Base-by-base conservation (phyloP, 2,797 vertebrate genomes). In the Taeniopygia guttata region DNA sequence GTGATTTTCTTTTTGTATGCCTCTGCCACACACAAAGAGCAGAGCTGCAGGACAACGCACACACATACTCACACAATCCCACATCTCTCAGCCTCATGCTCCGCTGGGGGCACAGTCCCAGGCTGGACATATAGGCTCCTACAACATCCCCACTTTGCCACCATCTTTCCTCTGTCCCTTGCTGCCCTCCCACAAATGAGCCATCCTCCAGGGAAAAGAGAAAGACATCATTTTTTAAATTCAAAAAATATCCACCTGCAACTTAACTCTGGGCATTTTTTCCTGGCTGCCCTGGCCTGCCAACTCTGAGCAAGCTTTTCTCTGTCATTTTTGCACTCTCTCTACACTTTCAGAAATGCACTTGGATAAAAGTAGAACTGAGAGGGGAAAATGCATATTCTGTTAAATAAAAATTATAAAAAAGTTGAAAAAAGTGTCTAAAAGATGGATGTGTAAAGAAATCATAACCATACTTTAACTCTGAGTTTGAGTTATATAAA, bases 301-400 rank as follows among this genome's bases (percentile, higher is more conserved):
- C 88, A 95, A 78, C 85, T 96, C 83, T 1, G 0, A 96, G 78
- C 83, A 70, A 95, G 95, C 63, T 93, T 95, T 92, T 86, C 89
- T 87, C 87, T 87, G 73, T 91, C 89, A 36, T 95, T 95, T 94
- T 94, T 97, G 92, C 92, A 95, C 89, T 85, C 78, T 94, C 88
- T 94, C 92, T 94, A 89, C 76, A 95, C 94, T 97, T 96, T 93
- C 92, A 97, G 95, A 95, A 94, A 96, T 62, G 77, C 68, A 94
- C 80, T 93, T 91, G 81, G 91, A 91, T 93, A 95, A 96, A 96
- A 93, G 95, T 94, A 94, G 95, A 96, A 93, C 74, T 85, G 89
- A 96, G 80, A 96, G 89, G 68, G 73, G 63, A 76, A 96, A 96
- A 95, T 84, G 81, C 82, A 94, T 96, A 94, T 94, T 95, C 94